Base-by-base conservation (phyloP, 2,888 invertebrate species). In the Diaprepes abbreviatus region DNA sequence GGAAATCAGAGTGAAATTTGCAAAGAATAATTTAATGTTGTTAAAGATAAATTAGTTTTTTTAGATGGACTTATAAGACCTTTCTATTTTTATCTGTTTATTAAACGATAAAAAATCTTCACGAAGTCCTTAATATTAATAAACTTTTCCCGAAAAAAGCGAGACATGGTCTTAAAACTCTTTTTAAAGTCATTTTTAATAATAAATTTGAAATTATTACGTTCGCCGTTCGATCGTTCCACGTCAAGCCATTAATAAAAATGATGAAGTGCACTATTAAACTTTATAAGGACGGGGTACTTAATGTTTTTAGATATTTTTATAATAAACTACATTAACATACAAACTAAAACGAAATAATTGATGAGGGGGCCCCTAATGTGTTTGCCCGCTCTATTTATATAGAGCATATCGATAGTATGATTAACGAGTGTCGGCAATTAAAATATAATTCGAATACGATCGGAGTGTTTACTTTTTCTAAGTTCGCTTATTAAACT, bases 351-450 rank as follows among this genome's bases (percentile, higher is more conserved):
- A 64, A 60, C 36, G 54, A 58, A 70, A 70, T 70, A 50, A 69
- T 69, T 69, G 64, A 69, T 64, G 69, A 63, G 38, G 58, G 24
- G 7, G 59, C 12, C 59, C 59, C 54, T 70, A 70, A 70, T 70
- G 70, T 70, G 65, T 70, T 70, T 70, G 70, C 54, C 14, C 45
- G 52, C 65, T 65, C 40, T 67, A 67, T 67, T 67, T 62, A 67
- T 28, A 67, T 62, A 67, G 60, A 67, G 70, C 59, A 70, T 66
- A 70, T 70, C 70, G 55, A 70, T 66, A 66, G 66, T 66, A 71
- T 71, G 71, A 71, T 71, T 71, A 71, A 71, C 71, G 71, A 71
- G 65, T 65, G 36, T 40, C n/a, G 60, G 67, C 60, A 68, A 68
- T 71, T 71, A 68, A 71, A 68, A 71, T 60, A 66, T 70, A 69